A percentile compares a stretch with the other conserved stretches of the same genome.
These are phyloP conservation scores for Cynoglossus semilaevis DNA, from an alignment of 2,113 vertebrate genomes.

Conservation along the genomic window DNA sequence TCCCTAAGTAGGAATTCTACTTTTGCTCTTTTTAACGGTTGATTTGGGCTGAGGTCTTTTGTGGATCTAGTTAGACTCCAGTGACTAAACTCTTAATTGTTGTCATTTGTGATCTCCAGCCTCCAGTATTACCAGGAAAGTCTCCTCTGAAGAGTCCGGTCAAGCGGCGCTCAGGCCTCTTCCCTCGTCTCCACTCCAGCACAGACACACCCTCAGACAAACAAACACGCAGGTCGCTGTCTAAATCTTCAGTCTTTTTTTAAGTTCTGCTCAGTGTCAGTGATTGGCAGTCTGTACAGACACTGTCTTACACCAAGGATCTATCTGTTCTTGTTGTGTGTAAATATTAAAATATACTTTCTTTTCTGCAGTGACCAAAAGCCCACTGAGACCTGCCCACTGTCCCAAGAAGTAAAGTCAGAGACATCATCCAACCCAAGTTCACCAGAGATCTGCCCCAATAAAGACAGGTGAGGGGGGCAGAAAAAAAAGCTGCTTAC, in stretches of 20 bases:
- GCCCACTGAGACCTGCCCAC: constrained; percentile 79
- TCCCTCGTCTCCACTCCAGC: constrained; percentile 90
- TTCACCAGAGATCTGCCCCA: constrained; percentile 94
- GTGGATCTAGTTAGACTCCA: too few relatives aligned
- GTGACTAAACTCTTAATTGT: too few relatives aligned
- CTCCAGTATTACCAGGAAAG: constrained; percentile 80
- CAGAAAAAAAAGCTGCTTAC: too few relatives aligned
- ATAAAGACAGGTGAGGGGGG: constrained; percentile 87
- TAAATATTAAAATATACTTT: neutral
- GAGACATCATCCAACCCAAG: constrained; percentile 95
- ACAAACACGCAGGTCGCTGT: constrained; percentile 79
- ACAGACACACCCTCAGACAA: constrained; percentile 83
- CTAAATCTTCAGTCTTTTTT: constrained; percentile 22
- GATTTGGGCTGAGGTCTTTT: too few relatives aligned
- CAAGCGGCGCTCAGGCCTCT: constrained; percentile 91
- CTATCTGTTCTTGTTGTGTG: too few relatives aligned
- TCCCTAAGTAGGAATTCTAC: too few relatives aligned
- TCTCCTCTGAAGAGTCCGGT: constrained; percentile 92
- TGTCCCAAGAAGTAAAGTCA: constrained; percentile 88
- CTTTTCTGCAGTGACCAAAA: constrained; percentile 80
- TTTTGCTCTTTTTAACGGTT: too few relatives aligned
- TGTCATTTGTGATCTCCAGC: constrained; percentile 76
- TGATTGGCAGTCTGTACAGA: neutral
- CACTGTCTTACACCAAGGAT: too few relatives aligned
- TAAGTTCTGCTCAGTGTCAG: neutral